These are phyloP conservation scores for Lordiphosa andalusiaca DNA, from an alignment of 2,888 invertebrate species.

Conservation along the genomic window DNA sequence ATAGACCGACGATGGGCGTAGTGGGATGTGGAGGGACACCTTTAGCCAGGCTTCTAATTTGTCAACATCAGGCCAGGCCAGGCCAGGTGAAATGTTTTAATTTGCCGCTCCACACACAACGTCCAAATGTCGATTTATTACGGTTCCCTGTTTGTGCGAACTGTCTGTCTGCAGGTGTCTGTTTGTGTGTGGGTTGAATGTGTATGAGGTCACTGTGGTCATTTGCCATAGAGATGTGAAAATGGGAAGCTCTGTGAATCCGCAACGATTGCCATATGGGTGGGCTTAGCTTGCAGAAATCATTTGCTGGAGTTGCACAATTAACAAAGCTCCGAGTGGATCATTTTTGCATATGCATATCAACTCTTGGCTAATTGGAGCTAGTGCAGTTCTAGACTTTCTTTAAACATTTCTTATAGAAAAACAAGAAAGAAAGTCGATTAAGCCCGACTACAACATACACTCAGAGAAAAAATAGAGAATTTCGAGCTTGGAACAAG, in stretches of 20 bases:
- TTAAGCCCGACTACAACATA: too few relatives aligned
- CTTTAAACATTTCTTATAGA: too few relatives aligned
- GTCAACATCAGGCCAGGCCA: constrained; percentile 25
- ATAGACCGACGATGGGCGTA: constrained; percentile 4
- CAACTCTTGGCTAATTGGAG: too few relatives aligned
- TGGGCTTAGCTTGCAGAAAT: too few relatives aligned
- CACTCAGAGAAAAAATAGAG: too few relatives aligned
- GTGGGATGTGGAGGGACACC: constrained; percentile 27
- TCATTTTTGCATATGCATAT: too few relatives aligned
- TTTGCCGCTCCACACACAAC: constrained; percentile 45
- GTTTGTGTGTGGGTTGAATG: background rate
- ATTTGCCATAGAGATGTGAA: too few relatives aligned
- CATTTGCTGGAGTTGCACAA: background rate
- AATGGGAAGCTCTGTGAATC: too few relatives aligned
- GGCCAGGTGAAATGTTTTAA: constrained; percentile 46
- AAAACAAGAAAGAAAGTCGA: too few relatives aligned
- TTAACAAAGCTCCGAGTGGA: background rate
- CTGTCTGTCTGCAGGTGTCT: constrained; percentile 2
- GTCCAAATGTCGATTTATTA: constrained; percentile 55
- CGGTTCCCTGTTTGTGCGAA: constrained; percentile 10
- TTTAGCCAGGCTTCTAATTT: constrained; percentile 45
- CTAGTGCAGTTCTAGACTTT: too few relatives aligned
- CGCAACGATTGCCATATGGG: too few relatives aligned
- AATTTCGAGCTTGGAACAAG: too few relatives aligned
- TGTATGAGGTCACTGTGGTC: constrained; percentile 4